Evolutionary conservation across 53 echinoderm and acorn worm species (phyloP).

Genomic region (Glandiceps talaboti): DNA sequence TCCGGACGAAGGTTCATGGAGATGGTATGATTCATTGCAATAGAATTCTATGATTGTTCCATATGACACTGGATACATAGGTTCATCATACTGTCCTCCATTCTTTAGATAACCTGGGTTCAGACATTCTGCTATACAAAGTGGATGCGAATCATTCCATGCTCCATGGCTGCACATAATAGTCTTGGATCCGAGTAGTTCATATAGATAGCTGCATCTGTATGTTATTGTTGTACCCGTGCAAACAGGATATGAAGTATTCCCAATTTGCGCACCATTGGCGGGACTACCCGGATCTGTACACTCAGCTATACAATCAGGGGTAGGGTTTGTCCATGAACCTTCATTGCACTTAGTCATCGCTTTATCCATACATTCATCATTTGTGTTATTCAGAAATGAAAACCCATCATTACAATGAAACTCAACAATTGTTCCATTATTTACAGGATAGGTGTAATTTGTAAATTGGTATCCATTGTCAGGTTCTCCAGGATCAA

Average conservation of each 20-base stretch:
- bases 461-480: background rate
- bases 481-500: background rate
- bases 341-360: background rate
- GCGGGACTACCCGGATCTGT: background rate
- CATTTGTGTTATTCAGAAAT: background rate
- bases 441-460: background rate
- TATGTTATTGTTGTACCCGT: background rate
- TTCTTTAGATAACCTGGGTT: background rate
- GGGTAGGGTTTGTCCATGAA: background rate
- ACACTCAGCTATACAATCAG: background rate
- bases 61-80: background rate
- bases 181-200: background rate
- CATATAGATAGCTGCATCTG: background rate
- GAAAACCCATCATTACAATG: background rate
- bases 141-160: background rate
- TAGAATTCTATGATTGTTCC: background rate
- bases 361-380: background rate
- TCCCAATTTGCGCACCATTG: background rate
- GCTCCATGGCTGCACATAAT: background rate
- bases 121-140: background rate
- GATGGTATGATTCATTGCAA: background rate
- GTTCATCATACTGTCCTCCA: background rate
- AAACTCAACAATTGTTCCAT: background rate
- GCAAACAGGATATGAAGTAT: background rate
- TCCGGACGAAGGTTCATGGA: background rate